A percentile compares a stretch with the other conserved stretches of the same genome.
Conservation (phyloP, 1,140 invertebrate genomes). For the Ooceraea biroi region DNA sequence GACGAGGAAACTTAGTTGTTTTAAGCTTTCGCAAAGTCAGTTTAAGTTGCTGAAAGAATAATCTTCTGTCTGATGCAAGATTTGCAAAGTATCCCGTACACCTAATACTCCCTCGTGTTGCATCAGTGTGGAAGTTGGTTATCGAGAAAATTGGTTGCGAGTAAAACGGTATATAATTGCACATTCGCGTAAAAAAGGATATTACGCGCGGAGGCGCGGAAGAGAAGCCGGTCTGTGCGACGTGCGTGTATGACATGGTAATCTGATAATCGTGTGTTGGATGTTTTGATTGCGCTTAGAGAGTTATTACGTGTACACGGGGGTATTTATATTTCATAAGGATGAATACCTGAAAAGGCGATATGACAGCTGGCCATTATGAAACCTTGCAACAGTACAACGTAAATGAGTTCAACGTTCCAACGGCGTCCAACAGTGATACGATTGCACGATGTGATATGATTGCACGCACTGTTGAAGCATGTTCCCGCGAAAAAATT, state of each 20-base stretch:
- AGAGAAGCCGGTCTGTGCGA: slow-evolving; percentile 22
- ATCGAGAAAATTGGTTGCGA: slow-evolving; percentile 32
- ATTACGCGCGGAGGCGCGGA: slow-evolving; percentile 37
- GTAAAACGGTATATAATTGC: slow-evolving; percentile 42
- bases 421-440: slow-evolving; percentile 12
- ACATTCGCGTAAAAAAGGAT: slow-evolving; percentile 31
- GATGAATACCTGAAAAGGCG: slow-evolving; percentile 15
- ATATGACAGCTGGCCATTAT: slow-evolving; percentile 50
- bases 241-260: slow-evolving; percentile 39
- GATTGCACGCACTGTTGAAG: neutral
- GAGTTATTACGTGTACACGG: slow-evolving; percentile 30
- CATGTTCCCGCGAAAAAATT: neutral
- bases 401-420: neutral
- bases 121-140: neutral
- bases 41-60: slow-evolving; percentile 11
- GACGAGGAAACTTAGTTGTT: neutral
- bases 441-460: neutral
- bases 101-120: neutral
- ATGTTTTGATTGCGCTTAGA: slow-evolving; percentile 49
- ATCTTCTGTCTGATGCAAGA: neutral
- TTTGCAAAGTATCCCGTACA: slow-evolving; percentile 19
- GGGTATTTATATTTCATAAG: slow-evolving; percentile 54
- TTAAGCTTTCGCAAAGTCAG: neutral
- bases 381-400: slow-evolving; percentile 5
- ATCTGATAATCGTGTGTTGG: slow-evolving; percentile 37